Evolutionary conservation across 1,140 invertebrate genomes (phyloP).

Genomic region (Geopemphigus sp.): DNA sequence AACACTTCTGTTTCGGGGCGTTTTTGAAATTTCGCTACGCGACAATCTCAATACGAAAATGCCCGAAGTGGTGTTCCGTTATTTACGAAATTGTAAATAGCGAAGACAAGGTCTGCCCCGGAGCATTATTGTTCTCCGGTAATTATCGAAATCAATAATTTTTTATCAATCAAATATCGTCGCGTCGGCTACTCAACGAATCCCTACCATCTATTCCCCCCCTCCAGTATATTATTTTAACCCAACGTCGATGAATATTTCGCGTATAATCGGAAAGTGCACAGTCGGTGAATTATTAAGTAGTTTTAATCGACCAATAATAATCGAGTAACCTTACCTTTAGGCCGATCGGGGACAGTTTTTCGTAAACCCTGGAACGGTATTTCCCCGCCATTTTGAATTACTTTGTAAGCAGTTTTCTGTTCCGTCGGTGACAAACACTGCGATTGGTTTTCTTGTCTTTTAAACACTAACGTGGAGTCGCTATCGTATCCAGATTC

Average conservation of each 20-base stretch:
- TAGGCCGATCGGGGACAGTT: conserved; percentile 78
- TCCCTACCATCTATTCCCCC: too few relatives aligned
- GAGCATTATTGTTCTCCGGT: too few relatives aligned
- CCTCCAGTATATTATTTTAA: neutral
- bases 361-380: conserved; percentile 84
- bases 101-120: too few relatives aligned
- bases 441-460: conserved; percentile 64
- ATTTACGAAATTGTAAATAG: neutral
- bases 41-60: neutral
- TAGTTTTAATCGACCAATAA: neutral
- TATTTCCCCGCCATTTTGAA: conserved; percentile 88
- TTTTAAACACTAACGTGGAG: conserved; percentile 79
- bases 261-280: neutral
- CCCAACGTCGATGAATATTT: neutral
- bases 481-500: conserved; percentile 88
- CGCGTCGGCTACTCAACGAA: too few relatives aligned
- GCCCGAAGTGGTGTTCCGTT: neutral
- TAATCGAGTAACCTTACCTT: conserved; percentile 62
- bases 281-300: neutral
- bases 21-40: neutral
- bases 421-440: conserved; percentile 76
- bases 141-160: too few relatives aligned
- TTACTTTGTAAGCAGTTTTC: conserved; percentile 75
- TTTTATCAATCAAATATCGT: too few relatives aligned
- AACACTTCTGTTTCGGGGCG: neutral